Percentiles rank a stretch among this genome's conserved stretches.
Evolutionary conservation across 2,888 invertebrate species (phyloP).

Genomic region (Ectemnius lituratus): DNA sequence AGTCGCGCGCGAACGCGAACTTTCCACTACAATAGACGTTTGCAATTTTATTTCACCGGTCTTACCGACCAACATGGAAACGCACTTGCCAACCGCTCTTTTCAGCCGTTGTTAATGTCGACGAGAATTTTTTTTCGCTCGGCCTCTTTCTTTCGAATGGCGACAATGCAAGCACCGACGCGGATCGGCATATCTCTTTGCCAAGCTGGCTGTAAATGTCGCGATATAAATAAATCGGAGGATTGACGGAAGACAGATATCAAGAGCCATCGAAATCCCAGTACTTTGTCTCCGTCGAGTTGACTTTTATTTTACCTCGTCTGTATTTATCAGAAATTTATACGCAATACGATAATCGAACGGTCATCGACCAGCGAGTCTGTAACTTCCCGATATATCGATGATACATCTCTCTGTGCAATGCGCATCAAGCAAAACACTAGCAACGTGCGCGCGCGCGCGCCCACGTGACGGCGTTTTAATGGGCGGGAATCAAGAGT

Average conservation of each 20-base stretch:
- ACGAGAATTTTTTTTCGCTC: too few relatives aligned
- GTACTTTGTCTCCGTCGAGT: slow-evolving; percentile 13
- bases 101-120: too few relatives aligned
- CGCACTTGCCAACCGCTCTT: neutral
- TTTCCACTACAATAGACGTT: too few relatives aligned
- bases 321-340: slow-evolving; percentile 38
- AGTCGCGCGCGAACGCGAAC: too few relatives aligned
- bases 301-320: slow-evolving; percentile 35
- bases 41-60: too few relatives aligned
- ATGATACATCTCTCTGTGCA: too few relatives aligned
- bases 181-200: too few relatives aligned
- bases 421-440: too few relatives aligned
- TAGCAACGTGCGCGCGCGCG: too few relatives aligned
- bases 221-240: slow-evolving; percentile 19
- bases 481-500: slow-evolving; percentile 23
- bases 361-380: neutral
- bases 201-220: slow-evolving; percentile 10
- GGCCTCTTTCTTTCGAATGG: too few relatives aligned
- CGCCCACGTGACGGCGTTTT: neutral
- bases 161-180: too few relatives aligned
- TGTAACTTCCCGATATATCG: neutral
- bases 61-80: too few relatives aligned
- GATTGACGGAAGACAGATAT: slow-evolving; percentile 22
- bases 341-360: slow-evolving; percentile 31
- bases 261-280: slow-evolving; percentile 20